A percentile compares a stretch with the other conserved stretches of the same genome.
Conservation (phyloP, 2,888 invertebrate genomes). For the Drosophila gaucha region DNA sequence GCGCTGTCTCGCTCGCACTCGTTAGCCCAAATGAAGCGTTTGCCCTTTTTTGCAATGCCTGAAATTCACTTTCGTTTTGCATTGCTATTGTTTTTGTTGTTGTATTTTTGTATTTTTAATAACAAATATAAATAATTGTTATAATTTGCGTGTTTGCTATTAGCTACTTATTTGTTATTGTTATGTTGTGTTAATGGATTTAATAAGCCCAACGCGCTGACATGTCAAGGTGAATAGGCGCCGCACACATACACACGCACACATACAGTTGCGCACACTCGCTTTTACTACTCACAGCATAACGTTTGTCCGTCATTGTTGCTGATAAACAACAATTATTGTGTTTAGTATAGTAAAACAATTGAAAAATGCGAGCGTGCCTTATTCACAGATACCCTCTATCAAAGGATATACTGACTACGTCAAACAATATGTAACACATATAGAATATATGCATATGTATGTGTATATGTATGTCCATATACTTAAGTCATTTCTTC, state of each 20-base stretch:
- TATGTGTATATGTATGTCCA: not conserved
- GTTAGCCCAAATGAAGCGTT: not conserved
- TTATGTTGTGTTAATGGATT: slow-evolving; percentile 58
- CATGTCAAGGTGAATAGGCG: slow-evolving; percentile 71
- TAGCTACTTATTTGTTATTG: slow-evolving; percentile 30
- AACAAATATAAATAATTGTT: slow-evolving; percentile 53
- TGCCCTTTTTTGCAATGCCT: slow-evolving; percentile 43
- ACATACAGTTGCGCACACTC: not conserved
- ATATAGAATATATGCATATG: not conserved
- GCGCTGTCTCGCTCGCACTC: slow-evolving; percentile 21
- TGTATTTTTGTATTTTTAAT: slow-evolving; percentile 20
- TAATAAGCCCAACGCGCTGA: slow-evolving; percentile 59
- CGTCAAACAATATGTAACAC: not conserved
- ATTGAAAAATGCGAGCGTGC: slow-evolving; percentile 59
- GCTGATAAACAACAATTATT: slow-evolving; percentile 62
- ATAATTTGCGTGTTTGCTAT: slow-evolving; percentile 51
- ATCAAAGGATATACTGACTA: not conserved
- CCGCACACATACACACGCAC: slow-evolving; percentile 16
- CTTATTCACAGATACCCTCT: slow-evolving; percentile 16
- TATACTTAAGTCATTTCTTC: no score
- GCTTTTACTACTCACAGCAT: slow-evolving; percentile 11
- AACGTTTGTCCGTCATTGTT: slow-evolving; percentile 54
- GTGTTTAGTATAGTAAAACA: slow-evolving; percentile 54
- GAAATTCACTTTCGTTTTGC: slow-evolving; percentile 67
- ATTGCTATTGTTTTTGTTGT: slow-evolving; percentile 22